phyloP scores from a whole-genome alignment of 2,797 vertebrate species.

The Oreortyx pictus region DNA sequence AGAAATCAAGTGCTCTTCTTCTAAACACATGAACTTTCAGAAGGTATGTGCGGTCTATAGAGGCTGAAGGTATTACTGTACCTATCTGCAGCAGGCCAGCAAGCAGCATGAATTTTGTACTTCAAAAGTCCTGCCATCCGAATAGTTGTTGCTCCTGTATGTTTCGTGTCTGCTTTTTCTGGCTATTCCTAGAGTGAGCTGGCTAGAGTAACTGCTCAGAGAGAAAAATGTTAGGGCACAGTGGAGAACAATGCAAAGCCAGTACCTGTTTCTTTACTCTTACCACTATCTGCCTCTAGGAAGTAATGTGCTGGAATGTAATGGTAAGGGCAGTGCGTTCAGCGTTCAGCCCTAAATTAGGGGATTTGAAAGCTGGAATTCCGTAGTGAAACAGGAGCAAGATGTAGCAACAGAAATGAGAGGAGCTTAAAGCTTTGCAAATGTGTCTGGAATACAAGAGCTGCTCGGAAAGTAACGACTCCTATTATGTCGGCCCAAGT shows the following conservation, averaged over 20 bases:
- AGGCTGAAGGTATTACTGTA: neutral
- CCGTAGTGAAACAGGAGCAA: neutral
- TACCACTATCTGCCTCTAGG: neutral
- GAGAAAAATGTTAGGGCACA: neutral
- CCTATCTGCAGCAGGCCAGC: neutral
- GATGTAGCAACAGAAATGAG: neutral
- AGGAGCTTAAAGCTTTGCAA: neutral
- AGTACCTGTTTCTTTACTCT: neutral
- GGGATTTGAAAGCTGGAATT: slow-evolving; percentile 1
- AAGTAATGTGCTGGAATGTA: neutral
- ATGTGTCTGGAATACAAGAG: neutral
- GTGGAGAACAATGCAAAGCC: neutral
- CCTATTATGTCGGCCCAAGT: no score
- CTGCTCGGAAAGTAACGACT: no score
- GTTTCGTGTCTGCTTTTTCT: neutral
- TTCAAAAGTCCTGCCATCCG: neutral
- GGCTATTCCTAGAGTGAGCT: neutral
- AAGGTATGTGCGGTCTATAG: neutral
- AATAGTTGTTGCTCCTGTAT: neutral
- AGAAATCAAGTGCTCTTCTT: neutral
- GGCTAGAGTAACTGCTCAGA: neutral
- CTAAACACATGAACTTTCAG: neutral
- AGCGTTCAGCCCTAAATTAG: neutral
- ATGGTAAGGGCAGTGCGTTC: neutral
- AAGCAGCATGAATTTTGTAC: neutral